Conservation (phyloP, 2,113 vertebrate species). For the Ciconia maguari region DNA sequence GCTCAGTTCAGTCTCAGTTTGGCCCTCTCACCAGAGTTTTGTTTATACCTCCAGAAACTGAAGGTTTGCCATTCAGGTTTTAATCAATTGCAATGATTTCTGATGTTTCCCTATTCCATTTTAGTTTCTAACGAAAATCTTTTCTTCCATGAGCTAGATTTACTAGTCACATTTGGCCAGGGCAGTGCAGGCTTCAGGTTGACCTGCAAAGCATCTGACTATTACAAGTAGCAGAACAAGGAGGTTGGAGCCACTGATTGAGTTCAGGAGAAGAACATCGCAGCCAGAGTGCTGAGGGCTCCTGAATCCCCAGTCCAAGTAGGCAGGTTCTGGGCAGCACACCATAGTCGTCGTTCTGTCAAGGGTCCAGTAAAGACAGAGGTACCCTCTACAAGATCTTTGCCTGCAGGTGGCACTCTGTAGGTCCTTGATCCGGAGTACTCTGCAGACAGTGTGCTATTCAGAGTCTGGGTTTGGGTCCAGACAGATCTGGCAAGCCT, state of each 20-base stretch:
- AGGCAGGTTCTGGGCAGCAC: background rate
- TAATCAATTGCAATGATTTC: background rate
- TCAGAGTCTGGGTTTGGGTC: background rate
- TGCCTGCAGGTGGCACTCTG: background rate
- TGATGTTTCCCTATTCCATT: background rate
- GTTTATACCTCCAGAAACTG: background rate
- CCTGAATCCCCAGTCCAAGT: background rate
- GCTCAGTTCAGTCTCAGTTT: background rate
- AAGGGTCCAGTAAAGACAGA: background rate
- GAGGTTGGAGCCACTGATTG: background rate
- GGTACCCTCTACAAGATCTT: background rate
- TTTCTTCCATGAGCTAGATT: background rate
- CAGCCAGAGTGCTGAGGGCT: background rate
- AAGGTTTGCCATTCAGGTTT: background rate
- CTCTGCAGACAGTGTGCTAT: background rate
- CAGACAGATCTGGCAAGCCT: slow-evolving; percentile 29
- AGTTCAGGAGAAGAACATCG: background rate
- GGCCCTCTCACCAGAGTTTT: background rate
- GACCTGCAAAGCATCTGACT: background rate
- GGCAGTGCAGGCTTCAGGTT: background rate
- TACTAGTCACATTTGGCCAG: background rate
- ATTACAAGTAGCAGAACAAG: background rate
- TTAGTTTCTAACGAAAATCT: background rate
- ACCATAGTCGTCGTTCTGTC: rapidly evolving
- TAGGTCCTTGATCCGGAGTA: background rate